Evolutionary conservation across 1,140 invertebrate species (phyloP), one percentile per base, ranked within the genome.

Genomic region (Telenomus remus): DNA sequence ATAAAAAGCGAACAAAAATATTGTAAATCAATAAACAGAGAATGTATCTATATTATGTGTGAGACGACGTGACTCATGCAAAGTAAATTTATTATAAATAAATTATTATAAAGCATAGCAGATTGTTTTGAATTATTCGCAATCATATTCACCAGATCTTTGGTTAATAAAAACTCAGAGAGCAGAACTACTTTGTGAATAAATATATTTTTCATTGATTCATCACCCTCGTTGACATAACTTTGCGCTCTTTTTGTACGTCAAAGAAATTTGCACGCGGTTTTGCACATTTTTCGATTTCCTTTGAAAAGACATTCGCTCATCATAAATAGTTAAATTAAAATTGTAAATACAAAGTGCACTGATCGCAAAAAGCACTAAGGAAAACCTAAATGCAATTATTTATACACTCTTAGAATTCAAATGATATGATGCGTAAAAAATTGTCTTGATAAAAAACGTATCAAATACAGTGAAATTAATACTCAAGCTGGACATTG

Each of bases 1-100:
- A 14, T 27, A 16, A 61, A 64, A 55, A 42, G 8, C 15, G 15
- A 42, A 35, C 42, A 43, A 63, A 70, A 63, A 64, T 46, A 54
- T 50, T 86, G 83, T 86, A 84, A 85, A 79, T 80, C 82, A 85
- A 74, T 76, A 80, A 78, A 80, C 60, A 85, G 64, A 82, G 65
- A 83, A 78, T 82, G 81, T 84, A 83, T 70, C 78, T 81, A 80
- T 80, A 82, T 82, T 78, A 79, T 70, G 74, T 80, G 65, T 76
- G 78, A 78, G 77, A 66, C 66, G 66, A 66, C 51, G 49, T 48
- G 54, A 74, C 60, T 76, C 74, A 74, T 54, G 57, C 72, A 70
- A 57, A 63, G 64, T 85, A 86, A 86, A 86, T 86, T 87, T 86
- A 86, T 85, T 86, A 86, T 86, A 82, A 87, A 87, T 86, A 86